phyloP scores from a whole-genome alignment of 1,140 invertebrate species.

The Lordiphosa collinella region DNA sequence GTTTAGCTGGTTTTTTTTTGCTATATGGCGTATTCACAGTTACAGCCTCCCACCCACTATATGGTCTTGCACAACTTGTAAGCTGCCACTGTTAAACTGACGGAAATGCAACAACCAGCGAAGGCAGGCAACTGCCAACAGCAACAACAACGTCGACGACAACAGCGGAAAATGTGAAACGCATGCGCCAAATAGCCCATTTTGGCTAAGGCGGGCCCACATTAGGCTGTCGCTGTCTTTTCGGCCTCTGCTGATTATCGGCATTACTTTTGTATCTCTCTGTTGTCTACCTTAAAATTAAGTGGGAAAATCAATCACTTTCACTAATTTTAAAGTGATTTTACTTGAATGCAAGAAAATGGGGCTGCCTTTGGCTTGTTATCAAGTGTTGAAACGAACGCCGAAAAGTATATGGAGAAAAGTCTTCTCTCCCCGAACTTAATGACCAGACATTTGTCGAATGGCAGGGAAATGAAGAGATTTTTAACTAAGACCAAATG shows the following conservation, averaged over 20 bases:
- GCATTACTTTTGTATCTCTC: slow-evolving; percentile 39
- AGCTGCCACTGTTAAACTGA: slow-evolving; percentile 13
- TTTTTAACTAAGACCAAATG: slow-evolving; percentile 49
- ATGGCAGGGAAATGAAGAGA: slow-evolving; percentile 42
- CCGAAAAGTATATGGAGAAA: slow-evolving; percentile 29
- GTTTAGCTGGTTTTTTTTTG: neutral
- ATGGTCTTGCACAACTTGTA: no score
- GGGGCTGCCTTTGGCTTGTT: slow-evolving; percentile 40
- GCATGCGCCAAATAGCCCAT: slow-evolving; percentile 65
- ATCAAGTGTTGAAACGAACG: slow-evolving; percentile 68
- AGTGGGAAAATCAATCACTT: slow-evolving; percentile 74
- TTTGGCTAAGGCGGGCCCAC: slow-evolving; percentile 26
- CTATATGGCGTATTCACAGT: slow-evolving; percentile 15
- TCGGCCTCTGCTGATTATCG: slow-evolving; percentile 57
- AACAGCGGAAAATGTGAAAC: slow-evolving; percentile 12
- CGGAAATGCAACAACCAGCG: slow-evolving; percentile 44
- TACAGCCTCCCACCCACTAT: slow-evolving; percentile 5
- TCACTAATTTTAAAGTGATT: slow-evolving; percentile 74
- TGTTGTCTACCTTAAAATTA: slow-evolving; percentile 59
- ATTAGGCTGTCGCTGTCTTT: slow-evolving; percentile 39
- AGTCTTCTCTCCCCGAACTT: slow-evolving; percentile 15
- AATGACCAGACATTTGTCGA: slow-evolving; percentile 50
- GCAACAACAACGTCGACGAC: slow-evolving; percentile 6
- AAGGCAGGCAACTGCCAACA: slow-evolving; percentile 18
- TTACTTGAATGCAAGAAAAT: slow-evolving; percentile 56